Conservation (phyloP, 1,140 invertebrate genomes). For the Centruroides sculpturatus region DNA sequence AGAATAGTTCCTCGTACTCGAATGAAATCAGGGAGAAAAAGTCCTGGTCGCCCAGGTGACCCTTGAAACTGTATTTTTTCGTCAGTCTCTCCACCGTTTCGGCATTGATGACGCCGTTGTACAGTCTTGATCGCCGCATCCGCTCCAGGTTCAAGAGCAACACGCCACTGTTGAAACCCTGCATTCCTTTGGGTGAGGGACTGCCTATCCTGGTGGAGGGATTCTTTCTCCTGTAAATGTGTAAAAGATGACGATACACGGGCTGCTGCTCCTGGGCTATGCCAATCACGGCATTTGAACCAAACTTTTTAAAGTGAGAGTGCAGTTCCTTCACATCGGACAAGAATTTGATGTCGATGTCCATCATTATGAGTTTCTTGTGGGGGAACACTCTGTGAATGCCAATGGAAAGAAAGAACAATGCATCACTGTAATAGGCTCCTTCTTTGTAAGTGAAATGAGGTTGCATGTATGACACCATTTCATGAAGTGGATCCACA, state of each 20-base stretch:
- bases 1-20: conserved; percentile 57
- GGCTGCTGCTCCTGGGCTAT: conserved; percentile 61
- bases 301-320: conserved; percentile 49
- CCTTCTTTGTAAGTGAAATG: conserved; percentile 61
- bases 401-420: conserved; percentile 66
- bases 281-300: conserved; percentile 46
- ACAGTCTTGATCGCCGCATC: conserved; percentile 46
- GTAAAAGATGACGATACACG: conserved; percentile 62
- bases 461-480: conserved; percentile 50
- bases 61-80: conserved; percentile 51
- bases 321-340: conserved; percentile 51
- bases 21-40: conserved; percentile 61
- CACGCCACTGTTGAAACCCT: conserved; percentile 66
- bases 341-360: conserved; percentile 62
- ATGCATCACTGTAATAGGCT: conserved; percentile 63
- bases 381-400: conserved; percentile 50
- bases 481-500: conserved; percentile 41
- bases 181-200: conserved; percentile 27
- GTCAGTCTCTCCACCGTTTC: conserved; percentile 42
- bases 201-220: conserved; percentile 39
- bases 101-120: conserved; percentile 40
- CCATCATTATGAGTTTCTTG: conserved; percentile 52
- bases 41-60: conserved; percentile 76
- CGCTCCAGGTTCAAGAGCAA: conserved; percentile 54
- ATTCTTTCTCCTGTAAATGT: conserved; percentile 46